Conservation (phyloP, 2,797 vertebrate species). For the Pempheris klunzingeri region DNA sequence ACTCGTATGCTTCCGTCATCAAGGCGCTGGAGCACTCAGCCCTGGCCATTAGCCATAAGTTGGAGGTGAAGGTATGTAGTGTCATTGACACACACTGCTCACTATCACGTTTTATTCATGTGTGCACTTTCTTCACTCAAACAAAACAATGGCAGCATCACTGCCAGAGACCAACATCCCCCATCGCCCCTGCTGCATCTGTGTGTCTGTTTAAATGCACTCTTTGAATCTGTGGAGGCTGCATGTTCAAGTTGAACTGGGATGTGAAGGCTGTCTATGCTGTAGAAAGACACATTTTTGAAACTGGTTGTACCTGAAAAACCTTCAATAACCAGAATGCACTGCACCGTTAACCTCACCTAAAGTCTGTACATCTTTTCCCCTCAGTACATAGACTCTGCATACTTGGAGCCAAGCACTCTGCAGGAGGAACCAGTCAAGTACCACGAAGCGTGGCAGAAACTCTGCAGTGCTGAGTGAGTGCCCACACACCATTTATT, state of each 20-base stretch:
- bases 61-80: constrained; percentile 92
- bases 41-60: constrained; percentile 93
- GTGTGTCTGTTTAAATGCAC: no score
- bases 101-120: background rate
- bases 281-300: no score
- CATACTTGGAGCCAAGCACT: constrained; percentile 89
- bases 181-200: no score
- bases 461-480: constrained; percentile 95
- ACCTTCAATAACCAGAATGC: no score
- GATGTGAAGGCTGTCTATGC: no score
- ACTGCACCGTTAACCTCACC: no score
- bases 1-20: constrained; percentile 96
- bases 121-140: background rate
- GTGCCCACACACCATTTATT: constrained; percentile 50
- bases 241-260: no score
- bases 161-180: no score
- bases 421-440: constrained; percentile 93
- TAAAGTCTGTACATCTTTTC: constrained; percentile 1
- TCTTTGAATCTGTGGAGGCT: no score
- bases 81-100: background rate
- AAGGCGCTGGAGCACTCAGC: constrained; percentile 97
- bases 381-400: constrained; percentile 91
- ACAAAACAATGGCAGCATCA: no score
- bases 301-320: no score
- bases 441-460: constrained; percentile 97